Evolutionary conservation across 1,140 invertebrate species (phyloP), one percentile per base, ranked within the genome.

Genomic region (Apis cerana): DNA sequence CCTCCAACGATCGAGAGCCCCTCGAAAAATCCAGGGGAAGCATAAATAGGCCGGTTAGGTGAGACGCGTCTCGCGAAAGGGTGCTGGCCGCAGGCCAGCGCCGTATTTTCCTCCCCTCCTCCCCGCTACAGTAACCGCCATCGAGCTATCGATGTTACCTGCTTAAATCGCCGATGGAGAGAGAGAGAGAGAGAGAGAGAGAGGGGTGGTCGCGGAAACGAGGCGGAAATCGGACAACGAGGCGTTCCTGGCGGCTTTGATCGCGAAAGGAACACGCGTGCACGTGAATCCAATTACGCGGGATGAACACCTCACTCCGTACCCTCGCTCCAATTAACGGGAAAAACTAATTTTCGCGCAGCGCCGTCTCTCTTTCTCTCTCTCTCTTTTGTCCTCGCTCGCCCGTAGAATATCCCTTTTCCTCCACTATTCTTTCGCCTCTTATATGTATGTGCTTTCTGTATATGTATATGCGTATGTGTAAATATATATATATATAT

Each of bases 221-320:
- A 82, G 62, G 54, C 80, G 64, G 62, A 76, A 82, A 82, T 76
- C 80, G 80, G 54, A 68, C 72, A 82, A 82, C 78, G 70, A 75
- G 61, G 17, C 15, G 33, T 43, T 43, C 33, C 33, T 33, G 21
- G 54, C 17, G n/a, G 71, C 52, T 80, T 56, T 27, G 50, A 54
- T 17, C 50, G 21, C 58, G 75, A 86, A 61, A 59, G 68, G 64
- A 74, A 74, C 67, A 76, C 54, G 68, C 75, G 76, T 74, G 84
- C 89, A 89, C 90, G 89, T 89, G 88, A 91, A 91, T 91, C 90
- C 90, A 91, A 91, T 91, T 91, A 92, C 88, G 80, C 75, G 75
- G 80, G 58, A 89, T 88, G 83, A 88, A 90, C 90, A 84, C 85
- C 85, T 85, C 23, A 77, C 78, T 85, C 23, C 17, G 54, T 78